Conservation (phyloP, 2,888 invertebrate species). For the Catotricha subobsoleta region DNA sequence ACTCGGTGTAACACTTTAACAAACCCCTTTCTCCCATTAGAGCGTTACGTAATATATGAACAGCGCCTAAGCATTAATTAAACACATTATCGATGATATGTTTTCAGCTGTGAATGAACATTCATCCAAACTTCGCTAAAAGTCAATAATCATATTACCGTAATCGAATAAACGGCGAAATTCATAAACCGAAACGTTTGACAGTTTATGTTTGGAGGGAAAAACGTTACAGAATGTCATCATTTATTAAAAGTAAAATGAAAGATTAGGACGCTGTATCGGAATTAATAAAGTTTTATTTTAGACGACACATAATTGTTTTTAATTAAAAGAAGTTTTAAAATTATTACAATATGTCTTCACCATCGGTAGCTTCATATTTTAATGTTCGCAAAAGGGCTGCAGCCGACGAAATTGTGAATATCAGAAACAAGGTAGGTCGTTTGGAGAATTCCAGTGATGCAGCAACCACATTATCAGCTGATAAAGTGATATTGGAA, state of each 20-base stretch:
- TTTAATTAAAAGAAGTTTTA: neutral
- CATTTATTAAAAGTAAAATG: slow-evolving; percentile 5
- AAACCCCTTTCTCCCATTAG: too few relatives aligned
- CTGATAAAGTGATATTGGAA: neutral
- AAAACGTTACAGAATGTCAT: slow-evolving; percentile 1
- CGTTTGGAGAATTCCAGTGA: slow-evolving; percentile 19
- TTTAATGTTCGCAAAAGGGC: slow-evolving; percentile 60
- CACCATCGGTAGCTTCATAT: slow-evolving; percentile 56
- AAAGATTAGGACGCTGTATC: slow-evolving; percentile 2
- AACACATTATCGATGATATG: too few relatives aligned
- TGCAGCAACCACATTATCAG: neutral
- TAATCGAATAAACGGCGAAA: too few relatives aligned
- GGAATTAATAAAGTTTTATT: neutral
- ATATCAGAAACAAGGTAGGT: slow-evolving; percentile 36
- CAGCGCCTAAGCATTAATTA: too few relatives aligned
- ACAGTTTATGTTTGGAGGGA: slow-evolving; percentile 6
- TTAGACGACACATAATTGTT: neutral
- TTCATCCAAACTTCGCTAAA: too few relatives aligned
- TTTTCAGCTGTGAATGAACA: too few relatives aligned
- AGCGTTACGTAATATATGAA: too few relatives aligned
- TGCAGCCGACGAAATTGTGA: slow-evolving; percentile 44
- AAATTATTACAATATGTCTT: slow-evolving; percentile 39
- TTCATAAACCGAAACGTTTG: too few relatives aligned
- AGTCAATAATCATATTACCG: too few relatives aligned
- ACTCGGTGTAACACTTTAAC: too few relatives aligned